phyloP scores from a whole-genome alignment of 1,140 invertebrate species.

The Caenorhabditis briggsae region DNA sequence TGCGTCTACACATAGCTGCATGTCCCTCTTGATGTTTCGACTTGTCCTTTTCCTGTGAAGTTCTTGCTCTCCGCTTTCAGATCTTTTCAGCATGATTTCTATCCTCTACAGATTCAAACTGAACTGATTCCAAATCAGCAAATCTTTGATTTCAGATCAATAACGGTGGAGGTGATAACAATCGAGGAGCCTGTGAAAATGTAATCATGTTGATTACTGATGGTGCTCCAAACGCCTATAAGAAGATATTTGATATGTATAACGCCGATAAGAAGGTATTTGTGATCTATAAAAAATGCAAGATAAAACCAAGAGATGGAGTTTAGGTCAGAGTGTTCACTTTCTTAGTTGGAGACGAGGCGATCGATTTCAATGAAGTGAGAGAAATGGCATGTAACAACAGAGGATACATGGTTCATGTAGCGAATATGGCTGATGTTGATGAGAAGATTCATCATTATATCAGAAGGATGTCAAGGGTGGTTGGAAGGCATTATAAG shows the following conservation, averaged over 20 bases:
- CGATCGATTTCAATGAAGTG: conserved; percentile 90
- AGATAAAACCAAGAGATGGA: not conserved
- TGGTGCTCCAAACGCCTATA: conserved; percentile 92
- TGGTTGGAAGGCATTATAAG: conserved; percentile 69
- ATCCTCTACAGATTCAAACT: not conserved
- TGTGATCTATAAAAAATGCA: not conserved
- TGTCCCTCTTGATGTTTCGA: not conserved
- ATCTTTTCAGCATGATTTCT: conserved; percentile 33
- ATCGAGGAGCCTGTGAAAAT: conserved; percentile 85
- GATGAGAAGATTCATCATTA: conserved; percentile 78
- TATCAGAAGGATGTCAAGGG: conserved; percentile 74
- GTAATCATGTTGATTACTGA: conserved; percentile 99
- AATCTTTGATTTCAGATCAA: conserved; percentile 69
- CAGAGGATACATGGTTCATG: conserved; percentile 83
- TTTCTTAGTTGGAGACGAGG: conserved; percentile 94
- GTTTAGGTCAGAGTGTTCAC: conserved; percentile 92
- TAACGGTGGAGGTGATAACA: conserved; percentile 61
- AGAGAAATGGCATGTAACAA: conserved; percentile 98
- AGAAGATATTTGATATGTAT: conserved; percentile 89
- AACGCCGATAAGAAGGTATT: conserved; percentile 83
- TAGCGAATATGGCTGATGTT: conserved; percentile 77
- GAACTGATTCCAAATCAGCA: not conserved
- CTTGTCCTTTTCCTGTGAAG: not conserved
- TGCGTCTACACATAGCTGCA: not conserved
- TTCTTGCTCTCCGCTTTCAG: not conserved